A percentile compares a stretch with the other conserved stretches of the same genome.
phyloP scores from a whole-genome alignment of 2,888 invertebrate species.

The Phaonia tiefii region DNA sequence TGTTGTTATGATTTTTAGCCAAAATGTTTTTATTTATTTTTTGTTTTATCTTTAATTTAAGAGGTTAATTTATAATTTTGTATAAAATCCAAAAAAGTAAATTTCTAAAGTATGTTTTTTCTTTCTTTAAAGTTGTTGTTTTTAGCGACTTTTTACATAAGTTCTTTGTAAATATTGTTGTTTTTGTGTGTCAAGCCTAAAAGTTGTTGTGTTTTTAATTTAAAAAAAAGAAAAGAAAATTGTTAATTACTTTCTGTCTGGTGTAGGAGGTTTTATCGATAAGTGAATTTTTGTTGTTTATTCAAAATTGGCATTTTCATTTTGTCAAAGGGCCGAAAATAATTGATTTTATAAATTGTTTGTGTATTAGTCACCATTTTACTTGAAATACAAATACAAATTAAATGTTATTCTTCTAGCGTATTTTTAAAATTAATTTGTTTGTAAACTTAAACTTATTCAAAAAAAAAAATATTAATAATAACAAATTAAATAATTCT shows the following conservation, averaged over 20 bases:
- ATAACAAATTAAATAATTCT: slow-evolving; percentile 40
- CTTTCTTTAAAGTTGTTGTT: slow-evolving; percentile 46
- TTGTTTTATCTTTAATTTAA: not conserved
- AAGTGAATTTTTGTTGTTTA: slow-evolving; percentile 32
- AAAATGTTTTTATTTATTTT: slow-evolving; percentile 63
- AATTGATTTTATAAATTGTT: slow-evolving; percentile 36
- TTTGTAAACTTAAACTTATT: slow-evolving; percentile 27
- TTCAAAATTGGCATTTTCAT: slow-evolving; percentile 68
- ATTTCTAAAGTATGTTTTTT: too few relatives aligned
- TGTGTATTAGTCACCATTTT: slow-evolving; percentile 72
- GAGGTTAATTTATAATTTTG: slow-evolving; percentile 53
- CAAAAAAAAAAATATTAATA: slow-evolving; percentile 35
- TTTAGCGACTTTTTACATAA: slow-evolving; percentile 69
- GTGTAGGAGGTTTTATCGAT: slow-evolving; percentile 42
- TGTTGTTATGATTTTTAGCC: slow-evolving; percentile 57
- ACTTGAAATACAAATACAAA: slow-evolving; percentile 57
- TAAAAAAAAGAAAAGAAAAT: not conserved
- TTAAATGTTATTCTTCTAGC: not conserved
- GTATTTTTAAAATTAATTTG: slow-evolving; percentile 6
- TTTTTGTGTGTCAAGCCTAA: slow-evolving; percentile 68
- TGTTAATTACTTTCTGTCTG: not conserved
- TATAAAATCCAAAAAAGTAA: slow-evolving; percentile 58
- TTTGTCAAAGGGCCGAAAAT: slow-evolving; percentile 57
- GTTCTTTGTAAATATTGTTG: slow-evolving; percentile 73
- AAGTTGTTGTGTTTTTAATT: slow-evolving; percentile 53